phyloP scores from a whole-genome alignment of 2,113 vertebrate species.

The Vireo altiloquus region DNA sequence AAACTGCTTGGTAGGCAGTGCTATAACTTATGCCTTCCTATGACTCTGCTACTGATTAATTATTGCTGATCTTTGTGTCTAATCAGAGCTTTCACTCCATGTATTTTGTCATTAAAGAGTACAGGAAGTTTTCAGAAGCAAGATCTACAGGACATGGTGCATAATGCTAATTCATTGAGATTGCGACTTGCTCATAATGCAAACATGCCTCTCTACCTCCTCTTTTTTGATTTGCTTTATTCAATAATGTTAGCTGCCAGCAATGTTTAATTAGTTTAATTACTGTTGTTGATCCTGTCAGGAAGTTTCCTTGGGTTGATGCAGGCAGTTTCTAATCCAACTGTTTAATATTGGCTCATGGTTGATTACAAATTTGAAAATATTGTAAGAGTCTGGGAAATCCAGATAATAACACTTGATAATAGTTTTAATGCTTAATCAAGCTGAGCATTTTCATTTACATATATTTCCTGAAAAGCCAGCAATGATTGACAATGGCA shows the following conservation, averaged over 20 bases:
- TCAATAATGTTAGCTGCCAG: background rate
- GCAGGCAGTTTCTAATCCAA: background rate
- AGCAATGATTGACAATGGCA: background rate
- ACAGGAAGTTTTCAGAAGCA: background rate
- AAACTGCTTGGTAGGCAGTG: background rate
- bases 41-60: background rate
- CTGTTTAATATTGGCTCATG: background rate
- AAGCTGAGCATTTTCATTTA: slow-evolving; percentile 1
- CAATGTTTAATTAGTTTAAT: slow-evolving; percentile 26
- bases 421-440: background rate
- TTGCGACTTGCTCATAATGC: background rate
- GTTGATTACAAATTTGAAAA: slow-evolving; percentile 2
- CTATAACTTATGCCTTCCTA: background rate
- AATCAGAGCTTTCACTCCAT: background rate
- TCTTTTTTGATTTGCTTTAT: background rate
- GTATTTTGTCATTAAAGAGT: background rate
- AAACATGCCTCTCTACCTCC: background rate
- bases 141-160: background rate
- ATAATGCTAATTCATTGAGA: background rate
- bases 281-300: background rate
- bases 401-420: slow-evolving; percentile 8
- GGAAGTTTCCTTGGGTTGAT: background rate
- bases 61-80: background rate
- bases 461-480: background rate
- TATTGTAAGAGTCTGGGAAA: background rate